Base-by-base conservation (phyloP, 2,888 invertebrate genomes). In the Lysandra coridon region DNA sequence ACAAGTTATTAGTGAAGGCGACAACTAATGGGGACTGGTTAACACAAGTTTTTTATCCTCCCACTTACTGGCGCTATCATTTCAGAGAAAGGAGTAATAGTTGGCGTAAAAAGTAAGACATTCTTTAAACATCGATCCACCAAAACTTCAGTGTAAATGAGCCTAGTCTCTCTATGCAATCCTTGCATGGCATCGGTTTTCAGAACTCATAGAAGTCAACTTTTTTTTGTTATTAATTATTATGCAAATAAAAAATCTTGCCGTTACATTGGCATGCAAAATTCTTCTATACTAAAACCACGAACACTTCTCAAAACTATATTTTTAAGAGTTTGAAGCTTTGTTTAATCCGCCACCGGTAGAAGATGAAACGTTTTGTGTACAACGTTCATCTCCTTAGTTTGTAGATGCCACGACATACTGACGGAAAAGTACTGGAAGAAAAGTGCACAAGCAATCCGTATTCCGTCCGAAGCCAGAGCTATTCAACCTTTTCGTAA, bases 341-440 rank as follows among this genome's bases (percentile, higher is more conserved):
- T 49, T 49, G 49, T 49, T 49, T 49, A 3, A 49, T 49, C 49
- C 49, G 49, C 49, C 10, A 49, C 2, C 49, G 49, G 49, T 49
- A 10, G 12, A 30, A 64, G 64, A 74, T 44, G 74, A 44, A n/a
- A 74, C n/a, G 2, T 7, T 44, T 33, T 10, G 74, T 17, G 23
- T 74, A 30, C 23, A 64, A 23, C 30, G 64, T 64, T 84, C 79
- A 82, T 84, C 82, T 82, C 83, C 82, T 85, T 83, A 81, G 86
- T 84, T 83, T 82, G 84, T 83, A 82, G 83, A 82, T 85, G 83
- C 85, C 83, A 82, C 85, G 86, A 87, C 87, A 85, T 84, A 87
- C 84, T 83, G 83, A 88, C 89, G 91, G 92, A 92, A 92, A 91
- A 91, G 86, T 91, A 92, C 92, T 88, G 88, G 86, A 87, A 87